Conservation (phyloP, 2,113 vertebrate genomes). For the Charadrius vociferus region DNA sequence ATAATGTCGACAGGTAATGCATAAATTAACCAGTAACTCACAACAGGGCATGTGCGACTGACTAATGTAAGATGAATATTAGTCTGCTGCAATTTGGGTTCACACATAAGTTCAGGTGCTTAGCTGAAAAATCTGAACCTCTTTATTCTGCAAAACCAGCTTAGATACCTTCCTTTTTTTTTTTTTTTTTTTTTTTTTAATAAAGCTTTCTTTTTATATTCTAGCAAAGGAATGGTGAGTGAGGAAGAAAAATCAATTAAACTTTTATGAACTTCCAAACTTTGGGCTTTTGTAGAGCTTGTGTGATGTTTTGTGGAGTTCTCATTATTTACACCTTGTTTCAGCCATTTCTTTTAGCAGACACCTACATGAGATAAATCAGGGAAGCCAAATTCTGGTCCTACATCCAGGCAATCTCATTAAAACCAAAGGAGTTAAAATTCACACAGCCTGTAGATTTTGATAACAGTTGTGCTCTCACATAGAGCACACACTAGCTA, state of each 20-base stretch:
- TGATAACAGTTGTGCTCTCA: not conserved
- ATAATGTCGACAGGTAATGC: not conserved
- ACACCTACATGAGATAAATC: not conserved
- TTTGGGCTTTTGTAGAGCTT: not conserved
- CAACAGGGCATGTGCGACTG: not conserved
- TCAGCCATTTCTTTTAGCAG: not conserved
- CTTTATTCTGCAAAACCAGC: not conserved
- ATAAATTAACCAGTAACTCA: slow-evolving; percentile 7
- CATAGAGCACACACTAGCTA: fast-evolving
- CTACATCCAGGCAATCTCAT: not conserved
- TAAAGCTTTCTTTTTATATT: not conserved
- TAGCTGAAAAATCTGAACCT: not conserved
- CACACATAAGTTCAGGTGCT: not conserved
- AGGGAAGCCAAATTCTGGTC: not conserved
- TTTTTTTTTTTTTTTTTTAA: not conserved
- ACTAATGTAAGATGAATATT: not conserved
- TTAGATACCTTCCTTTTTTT: not conserved
- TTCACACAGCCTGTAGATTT: not conserved
- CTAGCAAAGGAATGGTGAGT: not conserved
- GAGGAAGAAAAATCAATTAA: not conserved
- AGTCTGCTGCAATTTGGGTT: not conserved
- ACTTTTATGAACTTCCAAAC: not conserved
- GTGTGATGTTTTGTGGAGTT: fast-evolving
- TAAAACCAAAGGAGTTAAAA: not conserved
- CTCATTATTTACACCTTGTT: not conserved